These are phyloP conservation scores for Ceratitis capitata DNA, from an alignment of 1,140 invertebrate genomes.

Conservation along the genomic window DNA sequence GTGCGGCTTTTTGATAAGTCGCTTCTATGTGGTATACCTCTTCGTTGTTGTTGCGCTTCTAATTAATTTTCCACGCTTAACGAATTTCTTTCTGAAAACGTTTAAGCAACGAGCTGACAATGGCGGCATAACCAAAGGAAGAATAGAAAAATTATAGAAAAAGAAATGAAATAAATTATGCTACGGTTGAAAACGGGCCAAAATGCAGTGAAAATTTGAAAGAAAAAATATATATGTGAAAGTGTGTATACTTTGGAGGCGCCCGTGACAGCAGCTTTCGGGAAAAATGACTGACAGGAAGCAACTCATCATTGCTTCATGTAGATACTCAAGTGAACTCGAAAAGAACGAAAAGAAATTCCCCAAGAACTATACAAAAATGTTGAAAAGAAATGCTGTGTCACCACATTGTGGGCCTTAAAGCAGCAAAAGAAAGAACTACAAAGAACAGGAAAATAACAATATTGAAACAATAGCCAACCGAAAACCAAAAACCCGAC, in stretches of 20 bases:
- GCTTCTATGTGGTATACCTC: not conserved
- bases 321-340: too few species aligned
- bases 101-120: not conserved
- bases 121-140: not conserved
- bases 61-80: conserved; percentile 10
- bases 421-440: not conserved
- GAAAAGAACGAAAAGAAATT: not conserved
- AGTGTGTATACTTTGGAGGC: not conserved
- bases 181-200: not conserved
- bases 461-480: not conserved
- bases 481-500: not conserved
- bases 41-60: not conserved
- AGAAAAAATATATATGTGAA: not conserved
- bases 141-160: not conserved
- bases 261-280: not conserved
- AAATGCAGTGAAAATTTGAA: not conserved
- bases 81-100: not conserved
- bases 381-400: not conserved
- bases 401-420: not conserved
- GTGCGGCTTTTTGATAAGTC: not conserved
- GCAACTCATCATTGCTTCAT: not conserved
- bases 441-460: not conserved
- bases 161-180: not conserved
- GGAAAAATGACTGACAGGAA: not conserved
- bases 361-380: not conserved